Percentiles rank a stretch among this genome's conserved stretches.
Evolutionary conservation across 2,888 invertebrate genomes (phyloP).

Genomic region (Lycocerus yunnanus): DNA sequence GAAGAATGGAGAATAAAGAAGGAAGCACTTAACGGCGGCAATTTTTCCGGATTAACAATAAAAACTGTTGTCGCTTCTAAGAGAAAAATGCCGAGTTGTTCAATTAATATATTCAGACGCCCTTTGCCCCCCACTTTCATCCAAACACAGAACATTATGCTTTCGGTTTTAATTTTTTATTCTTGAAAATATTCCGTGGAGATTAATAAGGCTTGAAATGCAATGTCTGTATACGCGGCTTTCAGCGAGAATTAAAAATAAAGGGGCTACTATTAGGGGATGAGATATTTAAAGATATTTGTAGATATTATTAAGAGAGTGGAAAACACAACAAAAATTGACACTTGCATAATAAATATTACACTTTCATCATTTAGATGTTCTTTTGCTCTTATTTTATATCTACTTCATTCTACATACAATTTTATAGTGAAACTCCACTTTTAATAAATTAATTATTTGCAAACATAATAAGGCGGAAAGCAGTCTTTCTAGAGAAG

Average conservation of each 20-base stretch:
- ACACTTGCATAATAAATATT: neutral
- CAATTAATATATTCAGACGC: conserved; percentile 55
- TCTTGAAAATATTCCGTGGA: conserved; percentile 52
- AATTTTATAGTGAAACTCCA: neutral
- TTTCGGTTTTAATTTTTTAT: conserved; percentile 55
- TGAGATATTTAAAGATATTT: conserved; percentile 34
- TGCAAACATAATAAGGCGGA: neutral
- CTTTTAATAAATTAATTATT: neutral
- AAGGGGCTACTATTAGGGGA: conserved; percentile 35
- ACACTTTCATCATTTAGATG: neutral
- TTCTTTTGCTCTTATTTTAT: neutral
- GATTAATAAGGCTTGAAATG: conserved; percentile 56
- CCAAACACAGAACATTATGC: conserved; percentile 52
- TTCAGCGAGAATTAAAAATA: conserved; percentile 52
- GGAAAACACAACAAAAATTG: conserved; percentile 1
- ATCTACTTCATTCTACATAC: neutral
- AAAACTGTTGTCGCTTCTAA: conserved; percentile 52
- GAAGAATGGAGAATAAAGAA: conserved; percentile 24
- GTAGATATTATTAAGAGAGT: conserved; percentile 3
- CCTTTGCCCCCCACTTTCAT: conserved; percentile 38
- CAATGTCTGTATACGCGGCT: conserved; percentile 45
- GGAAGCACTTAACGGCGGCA: conserved; percentile 32
- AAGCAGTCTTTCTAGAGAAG: neutral
- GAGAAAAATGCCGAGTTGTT: conserved; percentile 56
- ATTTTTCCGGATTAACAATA: conserved; percentile 51